Percentiles rank a stretch among this genome's conserved stretches.
Evolutionary conservation across 2,888 invertebrate species (phyloP).

Genomic region (Amblyteles armatorius): DNA sequence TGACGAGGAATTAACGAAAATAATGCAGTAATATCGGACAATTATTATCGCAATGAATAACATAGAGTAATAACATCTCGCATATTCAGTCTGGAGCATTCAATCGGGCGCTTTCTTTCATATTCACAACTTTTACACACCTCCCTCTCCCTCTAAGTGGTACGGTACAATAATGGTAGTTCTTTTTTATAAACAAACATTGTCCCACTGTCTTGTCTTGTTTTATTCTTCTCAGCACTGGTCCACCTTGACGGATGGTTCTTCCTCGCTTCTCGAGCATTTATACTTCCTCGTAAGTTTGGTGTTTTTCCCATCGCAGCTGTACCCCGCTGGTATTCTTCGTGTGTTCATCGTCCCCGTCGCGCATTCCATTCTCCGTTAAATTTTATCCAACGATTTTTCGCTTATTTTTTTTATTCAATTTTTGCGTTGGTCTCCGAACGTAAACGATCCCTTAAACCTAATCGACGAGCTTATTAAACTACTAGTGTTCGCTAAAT

Average conservation of each 20-base stretch:
- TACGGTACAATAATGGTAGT: slow-evolving; percentile 56
- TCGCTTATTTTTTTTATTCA: slow-evolving; percentile 25
- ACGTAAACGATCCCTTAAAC: slow-evolving; percentile 52
- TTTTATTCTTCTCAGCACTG: slow-evolving; percentile 18
- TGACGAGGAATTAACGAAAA: not conserved
- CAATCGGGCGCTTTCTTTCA: slow-evolving; percentile 70
- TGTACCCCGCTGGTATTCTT: not conserved
- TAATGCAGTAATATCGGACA: slow-evolving; percentile 23
- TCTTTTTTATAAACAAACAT: slow-evolving; percentile 51
- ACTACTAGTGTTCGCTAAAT: slow-evolving; percentile 83
- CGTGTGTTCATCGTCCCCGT: not conserved
- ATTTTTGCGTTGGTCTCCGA: slow-evolving; percentile 59
- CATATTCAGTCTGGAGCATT: slow-evolving; percentile 76
- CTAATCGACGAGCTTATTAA: slow-evolving; percentile 76
- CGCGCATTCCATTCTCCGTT: not conserved
- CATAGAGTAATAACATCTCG: slow-evolving; percentile 69
- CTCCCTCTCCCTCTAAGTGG: slow-evolving; percentile 58
- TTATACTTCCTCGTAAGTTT: slow-evolving; percentile 31
- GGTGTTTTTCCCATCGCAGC: not conserved
- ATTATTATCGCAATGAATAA: slow-evolving; percentile 60
- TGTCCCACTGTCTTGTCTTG: slow-evolving; percentile 37
- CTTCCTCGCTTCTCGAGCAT: slow-evolving; percentile 24
- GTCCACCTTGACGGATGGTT: slow-evolving; percentile 21
- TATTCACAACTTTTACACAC: slow-evolving; percentile 60
- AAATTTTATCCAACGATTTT: slow-evolving; percentile 55